Conservation (phyloP, 2,113 vertebrate species). For the Puffinus mauretanicus region DNA sequence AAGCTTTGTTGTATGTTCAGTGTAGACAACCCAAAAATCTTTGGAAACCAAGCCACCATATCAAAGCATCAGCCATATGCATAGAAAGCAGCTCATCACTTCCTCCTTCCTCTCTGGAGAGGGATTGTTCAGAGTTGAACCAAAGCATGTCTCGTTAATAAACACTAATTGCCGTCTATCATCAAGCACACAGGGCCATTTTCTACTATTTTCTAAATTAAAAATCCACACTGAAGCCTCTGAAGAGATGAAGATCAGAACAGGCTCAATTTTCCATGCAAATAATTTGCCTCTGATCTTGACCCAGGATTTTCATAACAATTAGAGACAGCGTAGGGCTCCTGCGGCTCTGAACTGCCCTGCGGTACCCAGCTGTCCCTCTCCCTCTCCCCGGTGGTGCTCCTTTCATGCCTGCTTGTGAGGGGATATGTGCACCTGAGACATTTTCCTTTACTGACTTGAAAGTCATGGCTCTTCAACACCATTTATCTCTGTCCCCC, state of each 20-base stretch:
- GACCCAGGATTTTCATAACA: constrained; percentile 42
- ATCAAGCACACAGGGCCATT: constrained; percentile 23
- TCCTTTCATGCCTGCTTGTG: constrained; percentile 18
- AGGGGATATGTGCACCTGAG: neutral
- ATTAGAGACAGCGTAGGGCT: neutral
- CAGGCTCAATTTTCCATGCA: constrained; percentile 8
- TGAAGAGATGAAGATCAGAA: constrained; percentile 42
- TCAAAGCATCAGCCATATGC: neutral
- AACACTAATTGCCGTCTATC: constrained; percentile 23
- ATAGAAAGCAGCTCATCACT: neutral
- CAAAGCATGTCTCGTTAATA: neutral
- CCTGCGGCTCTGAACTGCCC: neutral
- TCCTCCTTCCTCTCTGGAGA: neutral
- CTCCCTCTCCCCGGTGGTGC: neutral
- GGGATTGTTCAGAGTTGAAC: neutral
- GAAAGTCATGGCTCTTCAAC: neutral
- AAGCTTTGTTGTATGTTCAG: neutral
- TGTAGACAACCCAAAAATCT: neutral
- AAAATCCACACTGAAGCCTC: constrained; percentile 12
- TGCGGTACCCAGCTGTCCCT: constrained; percentile 2
- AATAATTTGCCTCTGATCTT: constrained; percentile 40
- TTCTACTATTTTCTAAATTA: constrained; percentile 54
- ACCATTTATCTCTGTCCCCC: neutral
- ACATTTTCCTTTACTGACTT: neutral
- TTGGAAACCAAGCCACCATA: neutral